Evolutionary conservation across 2,888 invertebrate species (phyloP).

Genomic region (Hemicrepidius hirtus): DNA sequence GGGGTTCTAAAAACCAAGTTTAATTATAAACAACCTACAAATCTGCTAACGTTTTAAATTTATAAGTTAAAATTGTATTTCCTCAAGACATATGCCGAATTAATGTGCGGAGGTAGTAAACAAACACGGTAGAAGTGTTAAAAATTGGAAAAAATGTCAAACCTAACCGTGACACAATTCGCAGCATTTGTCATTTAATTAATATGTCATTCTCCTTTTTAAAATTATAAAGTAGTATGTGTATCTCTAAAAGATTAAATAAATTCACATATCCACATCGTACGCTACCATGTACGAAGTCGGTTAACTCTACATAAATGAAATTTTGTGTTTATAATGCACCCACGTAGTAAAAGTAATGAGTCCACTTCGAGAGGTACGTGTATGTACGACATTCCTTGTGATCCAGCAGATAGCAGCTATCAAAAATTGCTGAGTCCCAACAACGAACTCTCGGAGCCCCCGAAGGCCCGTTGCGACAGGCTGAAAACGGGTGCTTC

Average conservation of each 20-base stretch:
- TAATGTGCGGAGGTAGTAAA: conserved; percentile 8
- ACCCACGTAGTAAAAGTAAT: conserved; percentile 61
- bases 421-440: conserved; percentile 69
- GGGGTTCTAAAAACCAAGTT: conserved; percentile 33
- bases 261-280: conserved; percentile 53
- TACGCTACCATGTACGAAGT: conserved; percentile 70
- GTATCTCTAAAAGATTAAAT: conserved; percentile 58
- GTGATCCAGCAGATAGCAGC: conserved; percentile 69
- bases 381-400: conserved; percentile 70
- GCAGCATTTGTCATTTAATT: conserved; percentile 26
- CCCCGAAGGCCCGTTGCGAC: conserved; percentile 70
- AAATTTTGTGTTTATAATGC: conserved; percentile 62
- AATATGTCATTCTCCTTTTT: conserved; percentile 30
- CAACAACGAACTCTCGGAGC: conserved; percentile 70
- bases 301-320: conserved; percentile 69
- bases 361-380: conserved; percentile 63
- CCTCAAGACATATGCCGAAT: background rate
- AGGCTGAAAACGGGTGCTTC: conserved; percentile 83
- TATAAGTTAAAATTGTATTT: background rate
- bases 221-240: conserved; percentile 62
- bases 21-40: conserved; percentile 17
- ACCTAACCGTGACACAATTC: conserved; percentile 57
- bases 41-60: conserved; percentile 16
- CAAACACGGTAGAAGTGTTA: conserved; percentile 39
- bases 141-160: conserved; percentile 54